Percentiles rank a stretch among this genome's conserved stretches.
These are phyloP conservation scores for Lepisosteus osseus DNA, from an alignment of 2,113 vertebrate genomes.

Conservation along the genomic window DNA sequence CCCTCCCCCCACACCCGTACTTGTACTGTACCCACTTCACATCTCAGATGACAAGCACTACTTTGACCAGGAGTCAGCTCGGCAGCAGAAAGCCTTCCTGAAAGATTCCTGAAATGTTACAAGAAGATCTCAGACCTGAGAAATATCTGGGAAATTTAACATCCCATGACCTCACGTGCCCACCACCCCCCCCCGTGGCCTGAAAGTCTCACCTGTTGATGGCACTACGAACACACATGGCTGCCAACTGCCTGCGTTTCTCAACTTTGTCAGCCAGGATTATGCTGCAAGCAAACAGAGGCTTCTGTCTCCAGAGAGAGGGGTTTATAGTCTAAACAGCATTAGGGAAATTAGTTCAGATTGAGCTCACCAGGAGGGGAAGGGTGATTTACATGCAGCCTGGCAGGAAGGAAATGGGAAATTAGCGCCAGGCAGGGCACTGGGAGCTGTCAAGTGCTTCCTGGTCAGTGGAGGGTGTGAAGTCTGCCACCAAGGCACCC, in stretches of 20 bases:
- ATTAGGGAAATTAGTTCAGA: constrained; percentile 66
- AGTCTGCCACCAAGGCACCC: constrained; percentile 47
- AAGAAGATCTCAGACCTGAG: constrained; percentile 33
- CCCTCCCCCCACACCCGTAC: too few species aligned
- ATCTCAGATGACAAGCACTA: too few species aligned
- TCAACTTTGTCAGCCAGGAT: constrained; percentile 5
- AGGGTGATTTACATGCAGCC: constrained; percentile 66
- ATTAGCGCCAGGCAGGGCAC: constrained; percentile 56
- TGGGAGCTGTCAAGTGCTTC: constrained; percentile 70
- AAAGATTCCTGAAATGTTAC: too few species aligned
- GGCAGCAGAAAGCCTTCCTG: too few species aligned
- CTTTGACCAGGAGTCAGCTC: too few species aligned
- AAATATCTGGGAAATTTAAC: constrained; percentile 56
- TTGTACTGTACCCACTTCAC: too few species aligned
- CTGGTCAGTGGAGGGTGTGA: constrained; percentile 60
- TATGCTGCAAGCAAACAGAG: constrained; percentile 1
- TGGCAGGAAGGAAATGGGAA: constrained; percentile 67
- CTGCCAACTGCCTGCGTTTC: neutral
- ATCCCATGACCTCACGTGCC: constrained; percentile 29
- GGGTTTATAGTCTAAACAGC: constrained; percentile 64
- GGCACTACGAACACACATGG: neutral
- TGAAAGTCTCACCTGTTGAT: too few species aligned
- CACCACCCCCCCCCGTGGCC: constrained; percentile 15
- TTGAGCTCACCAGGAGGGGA: constrained; percentile 44
- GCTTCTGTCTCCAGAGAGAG: constrained; percentile 23